Conservation (phyloP, 2,888 invertebrate species). For the Ormia ochracea region DNA sequence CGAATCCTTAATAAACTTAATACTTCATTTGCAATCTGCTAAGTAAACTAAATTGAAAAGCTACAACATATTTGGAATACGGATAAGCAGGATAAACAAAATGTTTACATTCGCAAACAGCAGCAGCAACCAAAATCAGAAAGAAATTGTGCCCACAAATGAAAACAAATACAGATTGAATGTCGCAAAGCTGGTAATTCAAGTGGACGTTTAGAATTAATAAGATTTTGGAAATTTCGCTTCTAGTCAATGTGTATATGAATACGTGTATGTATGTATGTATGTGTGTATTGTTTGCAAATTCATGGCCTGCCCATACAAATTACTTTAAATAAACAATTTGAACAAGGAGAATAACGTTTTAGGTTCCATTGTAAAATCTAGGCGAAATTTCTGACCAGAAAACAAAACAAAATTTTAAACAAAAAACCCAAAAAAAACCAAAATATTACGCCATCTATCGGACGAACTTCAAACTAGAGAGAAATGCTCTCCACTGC, state of each 20-base stretch:
- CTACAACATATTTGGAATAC: slow-evolving; percentile 36
- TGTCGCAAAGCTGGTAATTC: slow-evolving; percentile 8
- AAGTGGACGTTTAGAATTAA: slow-evolving; percentile 20
- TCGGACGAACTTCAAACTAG: too few species aligned
- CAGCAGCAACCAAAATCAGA: slow-evolving; percentile 14
- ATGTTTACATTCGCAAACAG: slow-evolving; percentile 22
- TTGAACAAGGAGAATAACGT: too few species aligned
- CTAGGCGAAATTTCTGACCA: too few species aligned
- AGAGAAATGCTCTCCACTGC: too few species aligned
- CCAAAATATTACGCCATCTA: too few species aligned
- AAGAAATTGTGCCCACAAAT: slow-evolving; percentile 39
- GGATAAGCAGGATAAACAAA: slow-evolving; percentile 38
- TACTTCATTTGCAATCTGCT: slow-evolving; percentile 40
- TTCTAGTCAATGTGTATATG: neutral
- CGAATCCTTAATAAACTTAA: neutral
- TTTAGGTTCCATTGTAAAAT: too few species aligned
- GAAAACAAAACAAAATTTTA: too few species aligned
- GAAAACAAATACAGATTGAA: slow-evolving; percentile 32
- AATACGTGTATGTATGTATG: too few species aligned
- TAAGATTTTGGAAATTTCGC: slow-evolving; percentile 3
- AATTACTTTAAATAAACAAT: too few species aligned
- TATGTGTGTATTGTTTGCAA: too few species aligned
- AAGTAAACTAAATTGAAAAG: slow-evolving; percentile 41
- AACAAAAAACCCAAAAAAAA: too few species aligned
- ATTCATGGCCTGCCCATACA: too few species aligned